phyloP scores from a whole-genome alignment of 2,888 invertebrate species.

The Sesia apiformis region DNA sequence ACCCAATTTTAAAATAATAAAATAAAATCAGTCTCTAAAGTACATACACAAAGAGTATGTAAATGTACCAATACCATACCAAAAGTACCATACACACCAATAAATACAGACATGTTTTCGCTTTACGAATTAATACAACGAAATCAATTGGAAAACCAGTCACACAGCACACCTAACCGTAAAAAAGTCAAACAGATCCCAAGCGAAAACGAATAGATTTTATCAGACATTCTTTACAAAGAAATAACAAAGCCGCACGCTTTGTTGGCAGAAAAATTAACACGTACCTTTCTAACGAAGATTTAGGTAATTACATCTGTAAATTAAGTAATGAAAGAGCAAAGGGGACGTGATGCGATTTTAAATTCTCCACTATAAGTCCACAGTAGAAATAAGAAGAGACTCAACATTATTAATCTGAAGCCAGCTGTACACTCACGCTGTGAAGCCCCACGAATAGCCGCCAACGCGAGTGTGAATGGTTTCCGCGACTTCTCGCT shows the following conservation, averaged over 20 bases:
- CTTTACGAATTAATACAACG: neutral
- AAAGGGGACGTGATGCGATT: slow-evolving; percentile 19
- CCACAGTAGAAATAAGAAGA: no score
- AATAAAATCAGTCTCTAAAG: no score
- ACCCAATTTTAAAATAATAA: no score
- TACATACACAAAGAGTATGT: no score
- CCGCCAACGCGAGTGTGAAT: no score
- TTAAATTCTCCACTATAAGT: neutral
- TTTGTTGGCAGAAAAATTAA: slow-evolving; percentile 4
- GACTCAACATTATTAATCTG: no score
- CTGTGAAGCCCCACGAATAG: no score
- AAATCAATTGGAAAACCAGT: neutral
- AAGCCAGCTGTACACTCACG: no score
- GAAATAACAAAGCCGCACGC: neutral
- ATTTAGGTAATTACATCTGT: slow-evolving; percentile 29
- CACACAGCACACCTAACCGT: neutral
- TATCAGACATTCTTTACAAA: neutral
- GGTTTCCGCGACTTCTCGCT: no score
- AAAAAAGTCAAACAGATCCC: neutral
- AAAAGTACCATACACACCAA: no score
- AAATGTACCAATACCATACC: no score
- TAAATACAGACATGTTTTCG: no score
- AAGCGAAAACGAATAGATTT: neutral
- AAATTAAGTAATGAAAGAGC: slow-evolving; percentile 30
- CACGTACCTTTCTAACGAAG: slow-evolving; percentile 18